These are phyloP conservation scores for Selene dorsalis DNA, from an alignment of 2,797 vertebrate genomes.

Conservation along the genomic window DNA sequence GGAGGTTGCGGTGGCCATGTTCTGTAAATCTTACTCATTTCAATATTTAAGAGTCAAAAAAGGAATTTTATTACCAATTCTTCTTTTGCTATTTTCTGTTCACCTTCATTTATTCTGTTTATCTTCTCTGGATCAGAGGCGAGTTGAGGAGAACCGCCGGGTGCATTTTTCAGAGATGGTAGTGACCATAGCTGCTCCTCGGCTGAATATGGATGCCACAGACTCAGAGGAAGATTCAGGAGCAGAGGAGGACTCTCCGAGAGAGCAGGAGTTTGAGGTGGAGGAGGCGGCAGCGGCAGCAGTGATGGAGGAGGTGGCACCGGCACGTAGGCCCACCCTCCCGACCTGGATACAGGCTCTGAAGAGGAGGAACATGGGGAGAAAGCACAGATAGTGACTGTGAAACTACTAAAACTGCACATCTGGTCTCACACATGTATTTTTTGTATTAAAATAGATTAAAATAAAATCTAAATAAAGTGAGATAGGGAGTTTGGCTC, in stretches of 20 bases:
- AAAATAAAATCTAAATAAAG: neutral
- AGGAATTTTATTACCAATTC: neutral
- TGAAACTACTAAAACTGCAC: neutral
- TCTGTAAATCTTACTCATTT: too few species aligned
- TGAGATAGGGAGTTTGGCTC: neutral
- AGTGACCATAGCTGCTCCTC: slow-evolving; percentile 56
- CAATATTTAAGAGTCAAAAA: too few species aligned
- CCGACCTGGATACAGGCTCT: slow-evolving; percentile 82
- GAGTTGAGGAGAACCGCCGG: slow-evolving; percentile 76
- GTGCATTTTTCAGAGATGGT: slow-evolving; percentile 82
- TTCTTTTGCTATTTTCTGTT: neutral
- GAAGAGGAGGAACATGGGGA: slow-evolving; percentile 74
- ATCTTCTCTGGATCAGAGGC: slow-evolving; percentile 69
- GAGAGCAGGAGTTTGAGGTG: slow-evolving; percentile 50
- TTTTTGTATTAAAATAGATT: neutral
- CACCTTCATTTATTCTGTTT: neutral
- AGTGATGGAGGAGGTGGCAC: slow-evolving; percentile 34
- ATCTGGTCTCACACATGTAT: neutral
- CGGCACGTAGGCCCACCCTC: slow-evolving; percentile 51
- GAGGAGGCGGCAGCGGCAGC: slow-evolving; percentile 14
- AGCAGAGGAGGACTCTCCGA: slow-evolving; percentile 68
- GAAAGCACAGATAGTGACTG: slow-evolving; percentile 63
- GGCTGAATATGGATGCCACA: slow-evolving; percentile 28
- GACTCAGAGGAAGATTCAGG: slow-evolving; percentile 63
- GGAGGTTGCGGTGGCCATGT: too few species aligned